Evolutionary conservation across 2,888 invertebrate species (phyloP).

Genomic region (Odontocerum albicorne): DNA sequence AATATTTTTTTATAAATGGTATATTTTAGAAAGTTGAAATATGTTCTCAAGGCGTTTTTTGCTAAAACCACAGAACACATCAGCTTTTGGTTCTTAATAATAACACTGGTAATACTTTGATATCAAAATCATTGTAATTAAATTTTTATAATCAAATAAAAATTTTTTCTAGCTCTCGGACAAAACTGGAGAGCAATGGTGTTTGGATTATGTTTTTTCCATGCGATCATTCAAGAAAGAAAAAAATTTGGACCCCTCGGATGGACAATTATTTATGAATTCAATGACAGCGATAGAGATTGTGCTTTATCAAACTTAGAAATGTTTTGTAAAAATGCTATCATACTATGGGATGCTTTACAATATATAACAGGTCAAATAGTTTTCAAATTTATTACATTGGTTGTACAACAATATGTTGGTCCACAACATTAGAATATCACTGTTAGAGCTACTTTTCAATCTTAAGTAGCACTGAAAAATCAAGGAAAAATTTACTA

Average conservation of each 20-base stretch:
- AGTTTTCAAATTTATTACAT: too few relatives aligned
- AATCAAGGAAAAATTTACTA: too few relatives aligned
- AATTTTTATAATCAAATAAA: neutral
- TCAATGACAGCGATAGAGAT: conserved; percentile 89
- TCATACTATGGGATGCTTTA: conserved; percentile 87
- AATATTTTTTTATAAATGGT: too few relatives aligned
- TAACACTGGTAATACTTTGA: neutral
- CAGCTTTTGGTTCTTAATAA: too few relatives aligned
- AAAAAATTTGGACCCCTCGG: conserved; percentile 90
- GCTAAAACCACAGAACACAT: too few relatives aligned
- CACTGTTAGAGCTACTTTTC: too few relatives aligned
- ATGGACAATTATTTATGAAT: conserved; percentile 93
- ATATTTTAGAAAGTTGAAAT: too few relatives aligned
- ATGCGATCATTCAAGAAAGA: conserved; percentile 89
- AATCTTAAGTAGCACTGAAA: too few relatives aligned
- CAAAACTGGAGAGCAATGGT: conserved; percentile 74
- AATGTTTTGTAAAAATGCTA: conserved; percentile 72
- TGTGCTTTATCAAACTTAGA: conserved; percentile 85
- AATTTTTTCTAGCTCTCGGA: conserved; percentile 54
- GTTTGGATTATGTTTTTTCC: conserved; percentile 88
- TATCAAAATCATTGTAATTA: neutral
- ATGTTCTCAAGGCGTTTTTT: too few relatives aligned
- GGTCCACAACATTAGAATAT: too few relatives aligned
- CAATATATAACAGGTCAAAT: conserved; percentile 77
- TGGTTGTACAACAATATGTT: too few relatives aligned